Conservation (phyloP, 2,797 vertebrate genomes). For the Aratinga solstitialis region DNA sequence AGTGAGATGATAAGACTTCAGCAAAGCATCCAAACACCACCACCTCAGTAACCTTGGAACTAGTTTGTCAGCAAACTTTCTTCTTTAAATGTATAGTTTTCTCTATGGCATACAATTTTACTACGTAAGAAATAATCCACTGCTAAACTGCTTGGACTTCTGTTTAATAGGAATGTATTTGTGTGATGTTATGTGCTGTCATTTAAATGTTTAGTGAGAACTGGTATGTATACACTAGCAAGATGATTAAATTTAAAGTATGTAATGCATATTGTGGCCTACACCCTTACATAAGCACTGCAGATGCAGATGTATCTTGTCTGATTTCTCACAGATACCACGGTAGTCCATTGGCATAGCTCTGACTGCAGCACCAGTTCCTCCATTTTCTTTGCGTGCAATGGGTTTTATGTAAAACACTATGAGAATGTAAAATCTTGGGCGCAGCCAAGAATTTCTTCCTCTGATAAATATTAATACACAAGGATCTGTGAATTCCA, state of each 20-base stretch:
- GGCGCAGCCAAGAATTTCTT: neutral
- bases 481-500: neutral
- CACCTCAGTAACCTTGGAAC: neutral
- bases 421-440: neutral
- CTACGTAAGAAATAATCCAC: neutral
- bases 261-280: neutral
- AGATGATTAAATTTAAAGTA: neutral
- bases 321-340: neutral
- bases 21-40: neutral
- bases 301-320: neutral
- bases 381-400: neutral
- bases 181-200: neutral
- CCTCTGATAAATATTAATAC: neutral
- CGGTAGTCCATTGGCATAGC: neutral
- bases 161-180: neutral
- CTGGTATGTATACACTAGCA: neutral
- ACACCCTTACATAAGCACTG: neutral
- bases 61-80: too few relatives aligned
- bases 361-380: neutral
- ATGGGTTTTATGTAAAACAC: neutral
- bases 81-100: neutral
- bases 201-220: neutral
- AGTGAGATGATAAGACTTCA: constrained; percentile 1
- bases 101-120: neutral
- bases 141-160: neutral